phyloP scores from a whole-genome alignment of 1,140 invertebrate genomes.

The Ladona fulva region DNA sequence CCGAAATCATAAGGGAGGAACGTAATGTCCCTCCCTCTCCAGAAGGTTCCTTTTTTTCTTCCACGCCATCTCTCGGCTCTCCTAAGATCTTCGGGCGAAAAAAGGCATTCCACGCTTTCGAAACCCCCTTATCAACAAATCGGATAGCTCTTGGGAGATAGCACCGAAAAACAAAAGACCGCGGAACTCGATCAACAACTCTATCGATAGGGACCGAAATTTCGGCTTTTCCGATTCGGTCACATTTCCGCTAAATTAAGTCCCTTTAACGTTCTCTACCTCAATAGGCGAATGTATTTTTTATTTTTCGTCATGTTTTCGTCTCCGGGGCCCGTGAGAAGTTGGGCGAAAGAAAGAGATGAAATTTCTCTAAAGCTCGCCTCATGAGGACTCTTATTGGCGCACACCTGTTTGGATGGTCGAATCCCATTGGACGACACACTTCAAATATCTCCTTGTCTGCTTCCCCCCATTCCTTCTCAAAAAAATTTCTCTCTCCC shows the following conservation, averaged over 20 bases:
- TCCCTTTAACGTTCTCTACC: too few relatives aligned
- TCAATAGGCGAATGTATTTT: too few relatives aligned
- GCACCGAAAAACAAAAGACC: too few relatives aligned
- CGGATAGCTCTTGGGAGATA: neutral
- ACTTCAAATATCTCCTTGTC: conserved; percentile 9
- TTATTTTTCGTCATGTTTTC: too few relatives aligned
- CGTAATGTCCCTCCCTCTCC: neutral
- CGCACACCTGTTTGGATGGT: conserved; percentile 2
- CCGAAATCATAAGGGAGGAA: conserved; percentile 29
- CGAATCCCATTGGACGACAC: neutral
- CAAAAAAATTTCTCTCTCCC: neutral
- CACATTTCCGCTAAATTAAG: too few relatives aligned
- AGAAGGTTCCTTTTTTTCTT: too few relatives aligned
- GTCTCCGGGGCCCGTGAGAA: too few relatives aligned
- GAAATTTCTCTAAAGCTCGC: neutral
- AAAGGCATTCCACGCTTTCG: neutral
- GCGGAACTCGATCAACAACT: too few relatives aligned
- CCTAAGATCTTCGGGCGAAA: too few relatives aligned
- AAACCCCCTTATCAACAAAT: neutral
- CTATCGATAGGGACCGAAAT: too few relatives aligned
- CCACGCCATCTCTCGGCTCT: too few relatives aligned
- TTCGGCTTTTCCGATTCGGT: too few relatives aligned
- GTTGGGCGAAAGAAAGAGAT: neutral
- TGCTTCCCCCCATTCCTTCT: neutral
- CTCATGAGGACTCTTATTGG: neutral